Evolutionary conservation across 2,888 invertebrate genomes (phyloP).

Genomic region (Ferdinandea cuprea): DNA sequence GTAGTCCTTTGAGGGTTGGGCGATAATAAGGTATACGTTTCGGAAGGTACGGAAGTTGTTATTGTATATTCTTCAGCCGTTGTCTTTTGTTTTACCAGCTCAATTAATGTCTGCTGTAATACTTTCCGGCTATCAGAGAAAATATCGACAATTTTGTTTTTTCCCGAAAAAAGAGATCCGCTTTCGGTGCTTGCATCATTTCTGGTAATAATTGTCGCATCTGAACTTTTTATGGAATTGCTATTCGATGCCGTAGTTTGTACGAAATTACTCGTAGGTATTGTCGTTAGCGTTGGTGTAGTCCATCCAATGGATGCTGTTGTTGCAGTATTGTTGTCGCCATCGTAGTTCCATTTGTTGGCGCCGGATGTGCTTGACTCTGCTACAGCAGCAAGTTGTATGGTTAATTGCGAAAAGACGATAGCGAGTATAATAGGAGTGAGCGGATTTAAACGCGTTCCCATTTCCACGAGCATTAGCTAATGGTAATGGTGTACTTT

Average conservation of each 20-base stretch:
- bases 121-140: slow-evolving; percentile 1
- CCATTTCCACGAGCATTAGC: slow-evolving; percentile 64
- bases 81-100: slow-evolving; percentile 18
- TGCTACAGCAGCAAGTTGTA: slow-evolving; percentile 12
- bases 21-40: slow-evolving; percentile 26
- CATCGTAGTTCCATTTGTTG: slow-evolving; percentile 27
- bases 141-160: not conserved
- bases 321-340: not conserved
- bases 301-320: not conserved
- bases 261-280: not conserved
- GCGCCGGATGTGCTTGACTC: slow-evolving; percentile 26
- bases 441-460: slow-evolving; percentile 47
- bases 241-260: slow-evolving; percentile 8
- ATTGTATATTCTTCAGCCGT: slow-evolving; percentile 13
- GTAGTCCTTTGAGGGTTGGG: slow-evolving; percentile 2
- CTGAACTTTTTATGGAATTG: not conserved
- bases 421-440: slow-evolving; percentile 40
- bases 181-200: not conserved
- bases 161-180: not conserved
- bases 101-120: slow-evolving; percentile 29
- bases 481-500: slow-evolving; percentile 10
- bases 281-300: not conserved
- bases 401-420: slow-evolving; percentile 43
- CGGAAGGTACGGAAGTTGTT: slow-evolving; percentile 14
- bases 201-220: not conserved